Conservation (phyloP, 2,888 invertebrate genomes). For the Lumbricus terrestris region DNA sequence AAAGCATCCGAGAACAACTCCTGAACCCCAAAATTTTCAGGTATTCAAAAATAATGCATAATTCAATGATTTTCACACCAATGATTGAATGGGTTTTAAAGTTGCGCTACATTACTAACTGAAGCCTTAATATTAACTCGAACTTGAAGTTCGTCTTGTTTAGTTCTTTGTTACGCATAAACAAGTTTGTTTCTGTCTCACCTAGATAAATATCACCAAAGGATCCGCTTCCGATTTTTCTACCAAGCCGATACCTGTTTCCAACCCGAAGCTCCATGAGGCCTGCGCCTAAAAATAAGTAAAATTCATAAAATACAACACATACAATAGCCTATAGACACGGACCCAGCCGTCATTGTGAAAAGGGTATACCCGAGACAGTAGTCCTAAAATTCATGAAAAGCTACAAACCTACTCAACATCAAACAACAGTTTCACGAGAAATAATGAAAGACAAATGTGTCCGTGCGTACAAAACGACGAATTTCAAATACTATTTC, state of each 20-base stretch:
- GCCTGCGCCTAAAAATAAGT: not conserved
- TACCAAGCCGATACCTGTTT: conserved; percentile 94
- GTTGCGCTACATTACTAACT: not conserved
- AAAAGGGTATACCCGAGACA: not conserved
- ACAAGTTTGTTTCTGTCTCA: conserved; percentile 60
- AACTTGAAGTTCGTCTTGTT: not conserved
- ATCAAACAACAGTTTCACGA: not conserved
- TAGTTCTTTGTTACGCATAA: not conserved
- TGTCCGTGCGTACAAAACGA: not conserved
- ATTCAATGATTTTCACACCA: not conserved
- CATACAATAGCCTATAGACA: not conserved
- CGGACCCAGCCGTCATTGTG: conserved; percentile 3
- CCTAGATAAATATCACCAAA: conserved; percentile 99
- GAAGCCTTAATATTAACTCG: conserved; percentile 34
- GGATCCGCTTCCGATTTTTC: conserved; percentile 97
- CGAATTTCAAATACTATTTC: not conserved
- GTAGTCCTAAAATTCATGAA: not conserved
- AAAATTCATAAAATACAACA: not conserved
- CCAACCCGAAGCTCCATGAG: conserved; percentile 65
- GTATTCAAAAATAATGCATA: not conserved
- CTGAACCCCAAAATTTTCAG: not conserved
- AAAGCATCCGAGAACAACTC: not conserved
- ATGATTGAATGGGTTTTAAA: not conserved
- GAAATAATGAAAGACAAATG: not conserved
- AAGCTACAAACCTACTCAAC: conserved; percentile 4